Conservation (phyloP, 2,888 invertebrate species). For the Aethes cnicana region DNA sequence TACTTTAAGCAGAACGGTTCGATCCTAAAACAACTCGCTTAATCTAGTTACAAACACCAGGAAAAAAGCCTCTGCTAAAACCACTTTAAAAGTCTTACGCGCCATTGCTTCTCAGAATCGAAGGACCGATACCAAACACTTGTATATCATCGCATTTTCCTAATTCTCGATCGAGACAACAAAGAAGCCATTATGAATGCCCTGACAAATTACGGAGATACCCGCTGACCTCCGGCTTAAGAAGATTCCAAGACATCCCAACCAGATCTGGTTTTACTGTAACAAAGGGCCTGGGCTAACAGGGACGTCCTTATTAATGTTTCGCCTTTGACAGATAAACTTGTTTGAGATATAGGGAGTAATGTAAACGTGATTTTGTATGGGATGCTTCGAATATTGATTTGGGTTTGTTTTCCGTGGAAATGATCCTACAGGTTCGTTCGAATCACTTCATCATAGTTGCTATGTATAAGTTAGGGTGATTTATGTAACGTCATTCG, state of each 20-base stretch:
- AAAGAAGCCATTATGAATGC: conserved; percentile 35
- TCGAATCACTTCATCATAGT: too few relatives aligned
- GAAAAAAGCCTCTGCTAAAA: conserved; percentile 3
- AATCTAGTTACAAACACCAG: conserved; percentile 2
- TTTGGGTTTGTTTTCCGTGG: background rate
- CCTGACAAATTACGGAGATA: conserved; percentile 23
- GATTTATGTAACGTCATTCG: too few relatives aligned
- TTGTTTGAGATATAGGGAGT: conserved; percentile 27
- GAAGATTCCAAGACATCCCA: conserved; percentile 11
- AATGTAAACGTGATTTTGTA: conserved; percentile 26
- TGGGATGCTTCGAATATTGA: conserved; percentile 4
- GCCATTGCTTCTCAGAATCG: conserved; percentile 3
- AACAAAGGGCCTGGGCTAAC: conserved; percentile 27
- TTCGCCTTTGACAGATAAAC: conserved; percentile 25
- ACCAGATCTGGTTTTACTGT: conserved; percentile 5
- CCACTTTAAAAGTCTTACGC: conserved; percentile 2
- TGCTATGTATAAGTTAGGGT: too few relatives aligned
- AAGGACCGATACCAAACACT: conserved; percentile 3
- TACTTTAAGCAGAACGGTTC: background rate
- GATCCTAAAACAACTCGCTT: conserved; percentile 3
- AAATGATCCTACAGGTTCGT: background rate
- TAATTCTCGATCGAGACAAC: conserved; percentile 42
- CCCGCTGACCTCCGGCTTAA: conserved; percentile 14
- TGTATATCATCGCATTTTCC: conserved; percentile 17
- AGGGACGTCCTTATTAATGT: conserved; percentile 29